Evolutionary conservation across 2,888 invertebrate genomes (phyloP).

Genomic region (Nemapogon koenigi): DNA sequence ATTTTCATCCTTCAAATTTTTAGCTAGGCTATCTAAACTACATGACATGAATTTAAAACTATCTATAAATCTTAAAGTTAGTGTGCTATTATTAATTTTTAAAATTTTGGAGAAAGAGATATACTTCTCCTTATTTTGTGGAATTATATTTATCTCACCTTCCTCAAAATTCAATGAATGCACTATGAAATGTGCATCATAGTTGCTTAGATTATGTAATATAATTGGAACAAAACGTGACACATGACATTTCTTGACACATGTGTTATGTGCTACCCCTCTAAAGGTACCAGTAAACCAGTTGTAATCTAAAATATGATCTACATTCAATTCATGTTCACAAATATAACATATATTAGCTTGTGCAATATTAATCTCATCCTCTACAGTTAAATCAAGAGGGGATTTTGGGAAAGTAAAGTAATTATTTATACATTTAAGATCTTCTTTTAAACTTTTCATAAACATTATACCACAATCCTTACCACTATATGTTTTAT

Average conservation of each 20-base stretch:
- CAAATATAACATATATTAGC: neutral
- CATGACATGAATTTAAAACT: conserved; percentile 12
- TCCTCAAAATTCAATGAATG: conserved; percentile 19
- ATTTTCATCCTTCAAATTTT: conserved; percentile 9
- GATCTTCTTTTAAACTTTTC: neutral
- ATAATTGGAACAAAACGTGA: conserved; percentile 17
- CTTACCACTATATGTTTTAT: conserved; percentile 1
- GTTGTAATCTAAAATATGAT: neutral
- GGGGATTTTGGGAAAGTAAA: neutral
- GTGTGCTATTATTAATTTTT: conserved; percentile 12
- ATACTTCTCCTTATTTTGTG: conserved; percentile 24
- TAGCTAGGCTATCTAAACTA: conserved; percentile 6
- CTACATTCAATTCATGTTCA: neutral
- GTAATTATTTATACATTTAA: neutral
- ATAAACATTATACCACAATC: neutral
- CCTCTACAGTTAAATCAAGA: neutral
- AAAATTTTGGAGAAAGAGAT: conserved; percentile 23
- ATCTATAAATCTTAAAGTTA: conserved; percentile 14
- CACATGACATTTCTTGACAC: conserved; percentile 18
- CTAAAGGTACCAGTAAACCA: neutral
- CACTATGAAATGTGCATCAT: conserved; percentile 24
- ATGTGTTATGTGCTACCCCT: conserved; percentile 18
- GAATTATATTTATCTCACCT: conserved; percentile 19
- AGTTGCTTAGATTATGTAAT: conserved; percentile 21
- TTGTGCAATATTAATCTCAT: neutral